phyloP scores from a whole-genome alignment of 2,113 vertebrate genomes.

The Ptilonorhynchus violaceus region DNA sequence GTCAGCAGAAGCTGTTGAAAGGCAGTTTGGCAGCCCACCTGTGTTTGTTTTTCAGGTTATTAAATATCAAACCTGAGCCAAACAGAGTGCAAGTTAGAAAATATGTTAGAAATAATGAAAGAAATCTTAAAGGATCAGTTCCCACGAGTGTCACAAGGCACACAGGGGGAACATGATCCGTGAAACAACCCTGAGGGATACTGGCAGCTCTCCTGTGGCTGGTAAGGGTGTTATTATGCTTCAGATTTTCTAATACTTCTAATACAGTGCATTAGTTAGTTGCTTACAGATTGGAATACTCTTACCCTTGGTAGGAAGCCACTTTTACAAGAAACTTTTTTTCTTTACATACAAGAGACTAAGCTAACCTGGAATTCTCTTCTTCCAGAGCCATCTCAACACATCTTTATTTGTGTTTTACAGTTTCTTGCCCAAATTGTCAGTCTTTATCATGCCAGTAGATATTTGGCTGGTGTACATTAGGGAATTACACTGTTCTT shows the following conservation, averaged over 20 bases:
- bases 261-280: neutral
- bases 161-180: neutral
- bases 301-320: neutral
- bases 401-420: neutral
- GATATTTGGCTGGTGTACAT: neutral
- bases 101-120: neutral
- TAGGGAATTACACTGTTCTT: neutral
- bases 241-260: neutral
- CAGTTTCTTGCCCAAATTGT: neutral
- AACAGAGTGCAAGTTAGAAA: neutral
- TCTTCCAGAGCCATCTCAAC: neutral
- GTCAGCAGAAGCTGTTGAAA: constrained; percentile 14
- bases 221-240: neutral
- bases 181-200: neutral
- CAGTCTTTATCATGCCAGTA: neutral
- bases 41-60: neutral
- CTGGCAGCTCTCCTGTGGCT: neutral
- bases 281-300: neutral
- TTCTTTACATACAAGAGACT: neutral
- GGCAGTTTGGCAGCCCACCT: constrained; percentile 10
- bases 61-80: constrained; percentile 1
- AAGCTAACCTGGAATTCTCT: neutral
- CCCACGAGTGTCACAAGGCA: neutral
- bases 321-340: neutral
- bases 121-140: neutral